phyloP scores from a whole-genome alignment of 2,797 vertebrate species.

The Natrix natrix region DNA sequence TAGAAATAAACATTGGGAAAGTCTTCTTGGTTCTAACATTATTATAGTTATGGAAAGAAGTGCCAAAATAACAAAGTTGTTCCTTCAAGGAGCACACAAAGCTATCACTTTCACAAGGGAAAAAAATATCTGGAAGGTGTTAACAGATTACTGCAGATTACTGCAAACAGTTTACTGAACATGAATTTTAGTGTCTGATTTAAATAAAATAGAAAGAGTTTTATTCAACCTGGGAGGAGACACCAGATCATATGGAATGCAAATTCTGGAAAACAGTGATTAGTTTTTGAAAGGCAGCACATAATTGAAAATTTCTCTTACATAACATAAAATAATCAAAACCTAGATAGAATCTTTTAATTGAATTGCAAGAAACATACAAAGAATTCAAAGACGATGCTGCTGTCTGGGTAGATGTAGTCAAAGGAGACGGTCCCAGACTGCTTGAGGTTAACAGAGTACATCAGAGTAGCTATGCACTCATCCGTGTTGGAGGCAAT shows the following conservation, averaged over 20 bases:
- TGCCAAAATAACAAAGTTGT: not conserved
- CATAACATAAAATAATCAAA: not conserved
- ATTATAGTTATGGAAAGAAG: not conserved
- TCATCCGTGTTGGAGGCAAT: slow-evolving; percentile 92
- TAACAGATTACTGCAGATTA: not conserved
- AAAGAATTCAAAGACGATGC: slow-evolving; percentile 95
- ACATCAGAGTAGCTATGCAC: slow-evolving; percentile 89
- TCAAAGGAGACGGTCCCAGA: slow-evolving; percentile 86
- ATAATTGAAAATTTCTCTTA: not conserved
- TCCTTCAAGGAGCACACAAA: not conserved
- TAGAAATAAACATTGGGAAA: not conserved
- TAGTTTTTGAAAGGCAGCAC: not conserved
- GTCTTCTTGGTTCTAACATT: not conserved
- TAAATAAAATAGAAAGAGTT: not conserved
- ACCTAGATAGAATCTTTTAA: not conserved
- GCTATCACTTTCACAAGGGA: not conserved
- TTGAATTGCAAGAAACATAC: slow-evolving; percentile 70
- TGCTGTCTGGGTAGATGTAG: slow-evolving; percentile 89
- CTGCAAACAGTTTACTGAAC: not conserved
- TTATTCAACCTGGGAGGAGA: not conserved
- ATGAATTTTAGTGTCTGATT: not conserved
- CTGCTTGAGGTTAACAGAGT: slow-evolving; percentile 90
- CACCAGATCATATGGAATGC: not conserved
- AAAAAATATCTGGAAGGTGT: not conserved
- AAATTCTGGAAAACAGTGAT: not conserved